Base-by-base conservation (phyloP, 2,888 invertebrate species). In the Brachypalpus laphriformis region DNA sequence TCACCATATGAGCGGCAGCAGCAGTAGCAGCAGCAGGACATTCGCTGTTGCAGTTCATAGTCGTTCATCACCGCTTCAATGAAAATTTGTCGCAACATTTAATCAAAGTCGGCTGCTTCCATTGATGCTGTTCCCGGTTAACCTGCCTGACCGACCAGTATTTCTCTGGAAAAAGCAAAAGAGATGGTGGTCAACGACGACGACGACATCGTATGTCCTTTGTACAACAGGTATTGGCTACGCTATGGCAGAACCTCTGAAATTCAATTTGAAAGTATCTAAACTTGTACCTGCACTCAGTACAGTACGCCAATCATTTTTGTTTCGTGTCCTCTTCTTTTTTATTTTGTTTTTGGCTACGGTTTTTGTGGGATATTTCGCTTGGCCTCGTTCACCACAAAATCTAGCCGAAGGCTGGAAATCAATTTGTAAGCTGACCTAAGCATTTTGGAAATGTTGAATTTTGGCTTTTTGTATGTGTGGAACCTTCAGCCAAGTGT, bases 391-490 rank as follows among this genome's bases (percentile, higher is more conserved):
- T 66, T 47, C 65, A 65, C 81, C 75, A 56, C 81, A 71, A 40
- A 71, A 75, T 40, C 65, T 71, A 70, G 70, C 81, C 81, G 57
- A 45, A 61, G 81, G 85, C 80, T 81, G 85, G 76, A 63, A 77
- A 86, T 86, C 86, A 86, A 86, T 86, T 86, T 81, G 82, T 86
- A 86, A 86, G 86, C 82, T 82, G 86, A 86, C 82, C 86, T 71
- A 86, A 86, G 86, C 86, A 82, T 77, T 85, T 86, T 66, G 40
- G 59, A 63, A 82, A 83, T 78, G 72, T 72, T 78, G 82, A 63
- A 77, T 72, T 72, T 82, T 81, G 81, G 75, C 75, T 65, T 71
- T 47, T 61, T 57, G 34, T 56, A 14, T 72, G 65, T 54, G 28
- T 18, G 70, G 59, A 75, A 28, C 82, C 77, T 82, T 82, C 31